phyloP scores from a whole-genome alignment of 2,797 vertebrate genomes.

The Cossypha niveicapilla region DNA sequence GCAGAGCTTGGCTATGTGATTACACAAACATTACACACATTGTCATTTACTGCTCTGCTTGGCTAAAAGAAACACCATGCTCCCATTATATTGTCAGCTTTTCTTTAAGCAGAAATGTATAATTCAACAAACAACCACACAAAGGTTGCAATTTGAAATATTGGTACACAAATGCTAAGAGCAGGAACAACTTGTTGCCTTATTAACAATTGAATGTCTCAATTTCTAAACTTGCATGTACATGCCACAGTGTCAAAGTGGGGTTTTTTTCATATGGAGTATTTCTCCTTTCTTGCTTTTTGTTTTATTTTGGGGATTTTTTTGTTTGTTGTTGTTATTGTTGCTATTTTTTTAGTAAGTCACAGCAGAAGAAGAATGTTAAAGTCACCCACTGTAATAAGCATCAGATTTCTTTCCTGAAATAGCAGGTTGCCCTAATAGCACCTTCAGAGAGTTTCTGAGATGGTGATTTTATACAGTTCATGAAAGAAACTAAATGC shows the following conservation, averaged over 20 bases:
- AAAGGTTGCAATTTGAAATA: neutral
- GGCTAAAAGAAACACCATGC: neutral
- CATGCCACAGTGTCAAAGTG: neutral
- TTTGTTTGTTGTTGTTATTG: neutral
- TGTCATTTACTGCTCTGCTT: neutral
- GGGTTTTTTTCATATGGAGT: fast-evolving
- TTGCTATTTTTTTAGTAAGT: neutral
- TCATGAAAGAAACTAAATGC: neutral
- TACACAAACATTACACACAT: neutral
- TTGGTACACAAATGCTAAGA: fast-evolving
- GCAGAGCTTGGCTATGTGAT: neutral
- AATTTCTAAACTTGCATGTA: neutral
- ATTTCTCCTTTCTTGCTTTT: neutral
- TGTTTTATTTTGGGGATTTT: neutral
- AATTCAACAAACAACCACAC: neutral
- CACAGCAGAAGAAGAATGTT: neutral
- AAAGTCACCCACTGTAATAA: neutral
- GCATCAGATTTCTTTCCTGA: neutral
- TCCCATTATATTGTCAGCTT: neutral
- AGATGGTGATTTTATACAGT: neutral
- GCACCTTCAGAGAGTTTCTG: neutral
- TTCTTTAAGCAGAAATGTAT: neutral
- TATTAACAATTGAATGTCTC: neutral
- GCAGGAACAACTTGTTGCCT: neutral
- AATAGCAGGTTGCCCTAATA: neutral